Percentiles rank a stretch among this genome's conserved stretches.
phyloP scores from a whole-genome alignment of 2,113 vertebrate genomes.

The Halcyon senegalensis region DNA sequence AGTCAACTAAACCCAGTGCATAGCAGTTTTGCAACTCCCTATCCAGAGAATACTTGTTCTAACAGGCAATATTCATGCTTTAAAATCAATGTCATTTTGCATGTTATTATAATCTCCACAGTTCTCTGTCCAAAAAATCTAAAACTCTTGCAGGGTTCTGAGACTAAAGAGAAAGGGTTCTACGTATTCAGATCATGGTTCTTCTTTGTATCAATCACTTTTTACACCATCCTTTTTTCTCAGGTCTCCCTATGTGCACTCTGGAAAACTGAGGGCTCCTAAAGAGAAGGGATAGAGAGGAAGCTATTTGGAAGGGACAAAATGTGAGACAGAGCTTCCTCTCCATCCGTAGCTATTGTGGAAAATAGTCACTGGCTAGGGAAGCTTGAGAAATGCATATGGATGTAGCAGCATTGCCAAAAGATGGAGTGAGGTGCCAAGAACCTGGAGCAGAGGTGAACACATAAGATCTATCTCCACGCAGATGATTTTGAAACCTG shows the following conservation, averaged over 20 bases:
- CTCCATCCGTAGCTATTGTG: not conserved
- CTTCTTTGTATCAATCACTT: not conserved
- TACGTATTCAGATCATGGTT: not conserved
- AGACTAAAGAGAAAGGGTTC: not conserved
- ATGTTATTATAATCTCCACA: not conserved
- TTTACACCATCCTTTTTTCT: not conserved
- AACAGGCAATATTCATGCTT: not conserved
- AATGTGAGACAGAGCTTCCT: fast-evolving
- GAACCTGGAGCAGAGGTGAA: not conserved
- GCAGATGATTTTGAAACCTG: not conserved
- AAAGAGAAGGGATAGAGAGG: not conserved
- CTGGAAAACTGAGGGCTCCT: not conserved
- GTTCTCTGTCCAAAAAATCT: not conserved
- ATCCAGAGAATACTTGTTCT: not conserved
- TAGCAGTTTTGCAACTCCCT: not conserved
- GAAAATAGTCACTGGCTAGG: not conserved
- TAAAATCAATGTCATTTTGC: not conserved
- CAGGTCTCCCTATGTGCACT: not conserved
- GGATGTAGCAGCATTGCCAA: not conserved
- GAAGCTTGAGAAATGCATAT: not conserved
- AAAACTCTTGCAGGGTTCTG: not conserved
- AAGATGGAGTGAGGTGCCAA: not conserved
- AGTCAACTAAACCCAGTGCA: not conserved
- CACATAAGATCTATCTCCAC: not conserved
- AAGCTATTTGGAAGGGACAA: not conserved